A percentile compares a stretch with the other conserved stretches of the same genome.
Conservation (phyloP, 2,797 vertebrate species). For the Melanotaenia trifasciata region DNA sequence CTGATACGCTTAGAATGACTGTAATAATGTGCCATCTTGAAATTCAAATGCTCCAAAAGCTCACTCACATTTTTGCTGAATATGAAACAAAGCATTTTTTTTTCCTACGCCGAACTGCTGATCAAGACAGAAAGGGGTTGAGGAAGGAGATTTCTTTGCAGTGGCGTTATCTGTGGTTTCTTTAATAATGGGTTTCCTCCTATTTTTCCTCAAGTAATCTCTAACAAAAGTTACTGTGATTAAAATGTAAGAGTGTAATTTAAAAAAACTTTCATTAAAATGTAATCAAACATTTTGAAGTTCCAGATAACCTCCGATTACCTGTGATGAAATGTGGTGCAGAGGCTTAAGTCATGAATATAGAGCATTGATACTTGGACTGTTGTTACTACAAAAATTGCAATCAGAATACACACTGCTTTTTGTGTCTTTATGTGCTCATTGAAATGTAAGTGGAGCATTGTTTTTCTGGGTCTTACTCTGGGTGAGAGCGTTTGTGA, state of each 20-base stretch:
- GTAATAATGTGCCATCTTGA: conserved; percentile 68
- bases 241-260: conserved; percentile 61
- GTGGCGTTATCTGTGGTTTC: conserved; percentile 40
- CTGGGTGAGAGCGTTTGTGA: conserved; percentile 53
- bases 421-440: conserved; percentile 63
- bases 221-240: conserved; percentile 20
- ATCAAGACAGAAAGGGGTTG: conserved; percentile 57
- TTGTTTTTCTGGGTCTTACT: conserved; percentile 61
- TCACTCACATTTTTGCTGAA: conserved; percentile 72
- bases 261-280: conserved; percentile 66
- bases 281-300: conserved; percentile 56
- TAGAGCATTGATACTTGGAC: not conserved
- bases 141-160: conserved; percentile 40
- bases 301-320: conserved; percentile 50
- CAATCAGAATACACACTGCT: conserved; percentile 38
- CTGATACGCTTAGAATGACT: conserved; percentile 58
- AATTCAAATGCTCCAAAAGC: conserved; percentile 64
- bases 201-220: conserved; percentile 36
- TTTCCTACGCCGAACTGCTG: conserved; percentile 62
- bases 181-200: conserved; percentile 64
- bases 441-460: conserved; percentile 72
- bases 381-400: conserved; percentile 38
- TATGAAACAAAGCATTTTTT: conserved; percentile 61
- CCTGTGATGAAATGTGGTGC: conserved; percentile 47
- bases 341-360: not conserved